Evolutionary conservation across 2,113 vertebrate genomes (phyloP).

Genomic region (Zosterops pallidus): DNA sequence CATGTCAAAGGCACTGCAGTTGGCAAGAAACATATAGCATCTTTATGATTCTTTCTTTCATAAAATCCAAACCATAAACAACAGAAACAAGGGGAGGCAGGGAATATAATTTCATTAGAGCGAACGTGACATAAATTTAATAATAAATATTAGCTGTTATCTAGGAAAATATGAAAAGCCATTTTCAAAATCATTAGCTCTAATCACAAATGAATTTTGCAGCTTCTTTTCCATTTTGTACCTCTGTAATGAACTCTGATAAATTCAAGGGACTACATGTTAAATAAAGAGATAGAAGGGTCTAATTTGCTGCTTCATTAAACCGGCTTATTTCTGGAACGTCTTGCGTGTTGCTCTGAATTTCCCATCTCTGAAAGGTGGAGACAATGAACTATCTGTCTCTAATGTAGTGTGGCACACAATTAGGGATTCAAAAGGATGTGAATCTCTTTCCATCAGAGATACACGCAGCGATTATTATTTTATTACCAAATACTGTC

Average conservation of each 20-base stretch:
- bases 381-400: constrained; percentile 70
- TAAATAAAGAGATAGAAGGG: constrained; percentile 82
- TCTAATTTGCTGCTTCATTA: constrained; percentile 83
- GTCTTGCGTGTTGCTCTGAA: constrained; percentile 70
- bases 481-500: constrained; percentile 74
- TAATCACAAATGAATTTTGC: constrained; percentile 72
- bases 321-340: constrained; percentile 74
- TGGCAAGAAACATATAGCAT: constrained; percentile 9
- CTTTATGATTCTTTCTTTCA: constrained; percentile 20
- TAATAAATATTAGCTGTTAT: constrained; percentile 70
- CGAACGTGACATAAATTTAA: constrained; percentile 61
- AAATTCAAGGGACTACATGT: constrained; percentile 74
- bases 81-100: constrained; percentile 45
- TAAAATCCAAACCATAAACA: constrained; percentile 57
- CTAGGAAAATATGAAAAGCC: constrained; percentile 63
- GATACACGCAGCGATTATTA: constrained; percentile 70
- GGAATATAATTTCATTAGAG: constrained; percentile 59
- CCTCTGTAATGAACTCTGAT: constrained; percentile 73
- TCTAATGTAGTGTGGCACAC: constrained; percentile 74
- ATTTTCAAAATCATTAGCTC: constrained; percentile 74
- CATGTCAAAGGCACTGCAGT: background rate
- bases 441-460: constrained; percentile 75
- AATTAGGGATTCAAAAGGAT: constrained; percentile 76
- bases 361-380: constrained; percentile 69
- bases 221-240: constrained; percentile 68